Evolutionary conservation across 2,797 vertebrate genomes (phyloP).

Genomic region (Knipowitschia caucasica): DNA sequence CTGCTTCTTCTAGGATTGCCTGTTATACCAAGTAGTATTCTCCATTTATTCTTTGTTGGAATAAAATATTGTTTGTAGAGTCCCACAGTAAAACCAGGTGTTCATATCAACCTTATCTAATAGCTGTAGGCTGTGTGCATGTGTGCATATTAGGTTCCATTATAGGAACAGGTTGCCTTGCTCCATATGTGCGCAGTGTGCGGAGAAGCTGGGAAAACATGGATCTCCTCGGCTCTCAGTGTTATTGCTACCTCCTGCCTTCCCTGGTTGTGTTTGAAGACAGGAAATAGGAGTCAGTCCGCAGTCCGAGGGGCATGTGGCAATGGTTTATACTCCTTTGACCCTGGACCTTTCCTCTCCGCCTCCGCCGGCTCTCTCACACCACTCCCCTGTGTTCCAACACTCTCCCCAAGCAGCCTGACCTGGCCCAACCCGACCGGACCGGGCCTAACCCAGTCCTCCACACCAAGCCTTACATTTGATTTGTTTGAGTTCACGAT

Average conservation of each 20-base stretch:
- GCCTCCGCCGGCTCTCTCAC: conserved; percentile 65
- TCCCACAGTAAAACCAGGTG: conserved; percentile 69
- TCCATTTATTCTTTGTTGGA: conserved; percentile 34
- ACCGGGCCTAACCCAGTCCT: conserved; percentile 46
- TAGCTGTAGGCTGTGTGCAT: conserved; percentile 61
- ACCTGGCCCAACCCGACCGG: conserved; percentile 49
- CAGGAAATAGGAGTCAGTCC: conserved; percentile 90
- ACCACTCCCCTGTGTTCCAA: conserved; percentile 71
- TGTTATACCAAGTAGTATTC: no score
- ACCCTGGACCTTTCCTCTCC: conserved; percentile 72
- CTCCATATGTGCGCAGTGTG: conserved; percentile 72
- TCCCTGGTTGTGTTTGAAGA: conserved; percentile 77
- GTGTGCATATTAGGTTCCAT: conserved; percentile 69
- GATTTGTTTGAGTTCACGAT: conserved; percentile 78
- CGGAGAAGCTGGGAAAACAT: conserved; percentile 79
- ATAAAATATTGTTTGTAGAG: conserved; percentile 58
- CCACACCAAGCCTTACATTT: conserved; percentile 57
- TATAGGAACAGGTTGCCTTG: conserved; percentile 71
- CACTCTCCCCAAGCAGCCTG: conserved; percentile 55
- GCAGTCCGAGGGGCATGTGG: conserved; percentile 84
- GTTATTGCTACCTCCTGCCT: conserved; percentile 82
- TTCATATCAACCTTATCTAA: conserved; percentile 68
- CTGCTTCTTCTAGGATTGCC: no score
- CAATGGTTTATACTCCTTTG: conserved; percentile 81
- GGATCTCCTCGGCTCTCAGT: conserved; percentile 72